These are phyloP conservation scores for Drosophila rufa DNA, from an alignment of 1,140 invertebrate species.

Conservation along the genomic window DNA sequence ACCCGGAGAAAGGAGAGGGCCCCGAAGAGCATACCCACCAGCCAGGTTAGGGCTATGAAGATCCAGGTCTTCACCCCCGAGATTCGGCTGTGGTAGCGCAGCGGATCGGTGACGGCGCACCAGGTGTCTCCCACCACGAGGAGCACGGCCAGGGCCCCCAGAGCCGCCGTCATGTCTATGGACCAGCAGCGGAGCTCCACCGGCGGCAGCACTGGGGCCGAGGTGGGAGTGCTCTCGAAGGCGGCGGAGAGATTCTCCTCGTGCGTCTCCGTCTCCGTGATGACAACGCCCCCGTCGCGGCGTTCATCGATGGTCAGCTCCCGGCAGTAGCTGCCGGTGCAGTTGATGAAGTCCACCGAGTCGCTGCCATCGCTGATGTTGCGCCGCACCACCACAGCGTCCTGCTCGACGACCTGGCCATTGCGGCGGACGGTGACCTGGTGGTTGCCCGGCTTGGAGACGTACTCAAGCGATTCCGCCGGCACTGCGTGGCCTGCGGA, in stretches of 20 bases:
- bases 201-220: conserved; percentile 35
- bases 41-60: conserved; percentile 90
- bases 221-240: conserved; percentile 20
- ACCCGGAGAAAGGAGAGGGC: conserved; percentile 85
- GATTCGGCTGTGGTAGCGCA: conserved; percentile 92
- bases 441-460: conserved; percentile 78
- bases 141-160: conserved; percentile 89
- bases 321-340: conserved; percentile 70
- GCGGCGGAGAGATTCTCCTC: conserved; percentile 72
- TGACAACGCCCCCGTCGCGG: conserved; percentile 62
- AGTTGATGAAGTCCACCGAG: conserved; percentile 76
- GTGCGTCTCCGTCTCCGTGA: conserved; percentile 77
- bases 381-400: conserved; percentile 66
- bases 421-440: conserved; percentile 73
- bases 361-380: conserved; percentile 54
- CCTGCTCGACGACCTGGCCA: conserved; percentile 75
- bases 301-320: conserved; percentile 80
- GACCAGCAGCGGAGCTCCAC: conserved; percentile 80
- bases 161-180: conserved; percentile 80
- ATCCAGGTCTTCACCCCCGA: conserved; percentile 90
- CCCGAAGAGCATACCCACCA: conserved; percentile 87
- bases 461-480: conserved; percentile 70
- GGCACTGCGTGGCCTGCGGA: not conserved
- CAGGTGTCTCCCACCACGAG: conserved; percentile 95
- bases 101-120: conserved; percentile 93